Evolutionary conservation across 2,113 vertebrate genomes (phyloP), one percentile per base, ranked within the genome.

Genomic region (Lophotis ruficrista): DNA sequence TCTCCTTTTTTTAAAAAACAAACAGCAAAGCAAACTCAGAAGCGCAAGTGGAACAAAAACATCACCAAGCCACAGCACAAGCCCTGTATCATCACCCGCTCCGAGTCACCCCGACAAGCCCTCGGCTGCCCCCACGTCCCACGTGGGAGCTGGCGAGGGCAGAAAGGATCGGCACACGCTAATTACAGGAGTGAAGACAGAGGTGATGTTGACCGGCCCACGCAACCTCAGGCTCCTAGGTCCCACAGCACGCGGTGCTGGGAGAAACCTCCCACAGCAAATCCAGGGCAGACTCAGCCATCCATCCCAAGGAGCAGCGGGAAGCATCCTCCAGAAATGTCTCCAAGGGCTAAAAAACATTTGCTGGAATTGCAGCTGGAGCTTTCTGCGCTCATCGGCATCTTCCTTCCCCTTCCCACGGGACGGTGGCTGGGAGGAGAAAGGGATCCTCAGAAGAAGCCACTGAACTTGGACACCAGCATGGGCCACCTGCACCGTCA

Each of bases 101-200:
- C 48, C 1, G 0, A 53, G 53, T 18, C 62, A 80, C 53, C 48
- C 56, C 2, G 0, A 4, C 2, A 19, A 71, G 76, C 22, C 53
- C 20, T 70, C 0, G 0, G 69, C 47, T 45, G 70, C 35, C 24
- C 53, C 37, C 47, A 30, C 24, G 2, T 45, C 68, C 66, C 76
- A 6, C 31, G 1, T 0, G 19, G 72, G 48, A 90, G 41, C 51
- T 57, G 13, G 0, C 1, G 13, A 73, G 64, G 78, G 69, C 90
- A 73, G 54, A 50, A 78, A n/a, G 33, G 25, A 69, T 22, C 11
- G 31, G 43, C 71, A 50, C 21, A 5, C 12, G 0, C 12, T 64
- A 68, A 92, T 72, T 53, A 48, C 28, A 70, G 51, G 53, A 4
- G 7, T 17, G 27, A 58, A 50, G 68, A 33, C 2, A 27, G 50